Base-by-base conservation (phyloP, 2,888 invertebrate genomes). In the Asteroscopus sphinx region DNA sequence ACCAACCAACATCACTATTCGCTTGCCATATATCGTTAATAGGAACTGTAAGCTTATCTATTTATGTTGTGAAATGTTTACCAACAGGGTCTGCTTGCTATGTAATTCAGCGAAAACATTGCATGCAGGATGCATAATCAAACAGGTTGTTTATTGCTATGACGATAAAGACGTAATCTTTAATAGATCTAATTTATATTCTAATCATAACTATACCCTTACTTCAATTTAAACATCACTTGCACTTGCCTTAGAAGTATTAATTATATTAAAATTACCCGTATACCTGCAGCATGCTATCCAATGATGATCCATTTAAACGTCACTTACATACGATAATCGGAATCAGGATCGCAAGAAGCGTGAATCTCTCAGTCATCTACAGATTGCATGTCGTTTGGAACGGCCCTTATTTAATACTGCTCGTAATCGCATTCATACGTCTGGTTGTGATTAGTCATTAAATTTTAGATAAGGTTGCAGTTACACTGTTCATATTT, bases 321-420 rank as follows among this genome's bases (percentile, higher is more conserved):
- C 5, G 52, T 57, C 44, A 13, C 25, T 63, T 57, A 35, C 15
- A 30, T 32, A 11, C 9, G 40, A 52, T 54, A 33, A 61, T 49
- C 47, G 5, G 40, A 13, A 26, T 5, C n/a, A 32, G 6, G 9
- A 57, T 53, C 41, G 21, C 21, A 64, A 40, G 48, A 41, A 57
- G 45, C 48, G 47, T 52, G 54, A 68, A 64, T 57, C 44, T 56
- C 44, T 48, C 16, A 17, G 44, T 33, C 26, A 11, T 21, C 26
- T 53, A 42, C 11, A 35, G 52, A 53, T 49, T 48, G 35, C 26
- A 53, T 15, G 26, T 64, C 45, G 21, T 58, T 56, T 51, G 15
- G 17, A 52, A 32, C n/a, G 2, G 30, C 11, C 25, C 8, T 56
- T 56, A 51, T 42, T 26, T 44, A 44, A 47, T 51, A 9, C 21